Evolutionary conservation across 2,797 vertebrate species (phyloP).

Genomic region (Girardinus metallicus): DNA sequence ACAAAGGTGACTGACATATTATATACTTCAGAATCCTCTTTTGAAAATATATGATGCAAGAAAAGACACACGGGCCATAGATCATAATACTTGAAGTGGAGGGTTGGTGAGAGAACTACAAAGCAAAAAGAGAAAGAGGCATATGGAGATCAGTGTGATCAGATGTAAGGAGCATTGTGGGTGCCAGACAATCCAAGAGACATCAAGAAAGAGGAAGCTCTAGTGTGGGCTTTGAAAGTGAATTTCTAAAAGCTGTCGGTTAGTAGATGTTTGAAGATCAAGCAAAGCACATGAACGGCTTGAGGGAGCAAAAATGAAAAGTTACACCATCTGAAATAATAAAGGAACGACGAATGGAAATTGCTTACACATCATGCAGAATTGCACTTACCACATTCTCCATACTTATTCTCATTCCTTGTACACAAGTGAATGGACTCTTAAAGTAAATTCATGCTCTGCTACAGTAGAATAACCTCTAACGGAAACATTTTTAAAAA

Average conservation of each 20-base stretch:
- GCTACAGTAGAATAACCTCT: not conserved
- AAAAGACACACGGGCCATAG: slow-evolving; percentile 23
- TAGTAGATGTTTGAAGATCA: slow-evolving; percentile 54
- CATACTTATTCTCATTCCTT: not conserved
- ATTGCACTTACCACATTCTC: not conserved
- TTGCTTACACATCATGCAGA: not conserved
- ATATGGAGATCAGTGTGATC: slow-evolving; percentile 23
- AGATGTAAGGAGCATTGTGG: slow-evolving; percentile 20
- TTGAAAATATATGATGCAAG: slow-evolving; percentile 21
- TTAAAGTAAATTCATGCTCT: not conserved
- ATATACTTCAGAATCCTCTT: slow-evolving; percentile 9
- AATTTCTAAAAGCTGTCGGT: slow-evolving; percentile 48
- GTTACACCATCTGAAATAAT: slow-evolving; percentile 18
- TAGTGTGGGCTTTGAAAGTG: slow-evolving; percentile 44
- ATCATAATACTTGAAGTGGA: slow-evolving; percentile 18
- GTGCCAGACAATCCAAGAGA: slow-evolving; percentile 23
- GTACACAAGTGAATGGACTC: not conserved
- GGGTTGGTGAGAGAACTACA: slow-evolving; percentile 2
- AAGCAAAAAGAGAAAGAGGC: slow-evolving; percentile 2
- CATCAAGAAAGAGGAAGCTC: slow-evolving; percentile 18
- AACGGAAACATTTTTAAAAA: not conserved
- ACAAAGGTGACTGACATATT: slow-evolving; percentile 25
- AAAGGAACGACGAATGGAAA: not conserved
- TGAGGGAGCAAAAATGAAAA: slow-evolving; percentile 7
- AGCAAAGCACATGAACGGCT: slow-evolving; percentile 48